Evolutionary conservation across 2,888 invertebrate species (phyloP).

Genomic region (Chloroclystis v-ata): DNA sequence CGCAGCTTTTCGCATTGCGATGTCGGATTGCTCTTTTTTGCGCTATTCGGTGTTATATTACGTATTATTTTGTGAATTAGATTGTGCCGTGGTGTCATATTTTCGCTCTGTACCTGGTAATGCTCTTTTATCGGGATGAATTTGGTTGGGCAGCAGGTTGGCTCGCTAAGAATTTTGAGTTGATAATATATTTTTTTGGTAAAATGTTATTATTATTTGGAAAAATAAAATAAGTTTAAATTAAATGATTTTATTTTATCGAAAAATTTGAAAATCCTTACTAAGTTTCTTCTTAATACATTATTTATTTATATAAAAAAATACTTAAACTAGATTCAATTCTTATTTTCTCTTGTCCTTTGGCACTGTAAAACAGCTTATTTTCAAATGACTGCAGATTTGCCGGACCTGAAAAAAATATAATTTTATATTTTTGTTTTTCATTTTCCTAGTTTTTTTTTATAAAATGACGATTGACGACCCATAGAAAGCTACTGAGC

Average conservation of each 20-base stretch:
- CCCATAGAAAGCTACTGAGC: too few species aligned
- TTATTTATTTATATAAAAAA: neutral
- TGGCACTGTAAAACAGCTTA: conserved; percentile 84
- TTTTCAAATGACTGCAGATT: conserved; percentile 93
- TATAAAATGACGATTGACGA: too few species aligned
- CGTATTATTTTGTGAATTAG: conserved; percentile 78
- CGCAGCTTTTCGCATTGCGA: conserved; percentile 56
- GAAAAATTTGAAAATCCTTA: too few species aligned
- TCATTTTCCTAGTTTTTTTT: too few species aligned
- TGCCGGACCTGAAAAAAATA: conserved; percentile 86
- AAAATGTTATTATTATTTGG: neutral
- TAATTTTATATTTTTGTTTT: neutral
- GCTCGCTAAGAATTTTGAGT: conserved; percentile 27
- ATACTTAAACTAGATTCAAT: neutral
- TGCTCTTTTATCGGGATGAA: conserved; percentile 49
- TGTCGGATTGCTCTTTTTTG: conserved; percentile 71
- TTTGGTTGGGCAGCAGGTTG: conserved; percentile 43
- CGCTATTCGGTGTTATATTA: conserved; percentile 70
- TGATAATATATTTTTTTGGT: neutral
- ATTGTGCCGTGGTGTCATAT: conserved; percentile 71
- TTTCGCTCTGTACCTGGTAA: conserved; percentile 58
- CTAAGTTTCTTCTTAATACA: too few species aligned
- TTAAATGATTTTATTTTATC: too few species aligned
- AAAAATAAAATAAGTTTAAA: neutral
- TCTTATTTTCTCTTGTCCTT: conserved; percentile 47